These are phyloP conservation scores for Sylvietta virens DNA, from an alignment of 2,113 vertebrate genomes.

Conservation along the genomic window DNA sequence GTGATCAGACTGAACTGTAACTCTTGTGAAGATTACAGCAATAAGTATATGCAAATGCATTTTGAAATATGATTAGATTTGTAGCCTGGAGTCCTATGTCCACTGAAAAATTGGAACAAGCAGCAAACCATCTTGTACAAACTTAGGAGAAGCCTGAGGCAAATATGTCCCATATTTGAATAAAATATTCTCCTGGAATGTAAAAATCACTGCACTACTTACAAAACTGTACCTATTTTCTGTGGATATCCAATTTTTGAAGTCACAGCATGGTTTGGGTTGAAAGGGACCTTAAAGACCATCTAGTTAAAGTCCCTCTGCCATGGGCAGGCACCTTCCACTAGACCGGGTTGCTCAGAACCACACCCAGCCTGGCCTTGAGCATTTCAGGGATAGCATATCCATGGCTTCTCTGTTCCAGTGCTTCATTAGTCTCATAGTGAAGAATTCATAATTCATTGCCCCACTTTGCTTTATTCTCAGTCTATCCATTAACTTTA, in stretches of 20 bases:
- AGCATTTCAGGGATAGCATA: not conserved
- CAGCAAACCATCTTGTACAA: not conserved
- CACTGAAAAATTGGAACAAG: not conserved
- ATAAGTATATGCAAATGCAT: not conserved
- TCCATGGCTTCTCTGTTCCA: not conserved
- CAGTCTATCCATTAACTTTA: not conserved
- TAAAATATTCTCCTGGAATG: not conserved
- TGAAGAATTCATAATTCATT: not conserved
- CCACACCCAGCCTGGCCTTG: not conserved
- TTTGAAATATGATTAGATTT: not conserved
- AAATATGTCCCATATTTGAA: not conserved
- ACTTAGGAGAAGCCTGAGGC: not conserved
- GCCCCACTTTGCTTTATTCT: not conserved
- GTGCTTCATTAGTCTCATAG: not conserved
- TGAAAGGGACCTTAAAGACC: not conserved
- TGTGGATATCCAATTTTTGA: not conserved
- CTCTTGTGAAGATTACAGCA: not conserved
- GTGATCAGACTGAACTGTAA: not conserved
- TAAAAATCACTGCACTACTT: not conserved
- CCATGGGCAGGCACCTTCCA: too few relatives aligned
- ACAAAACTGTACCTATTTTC: not conserved
- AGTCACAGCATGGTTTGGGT: not conserved
- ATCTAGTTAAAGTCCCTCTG: not conserved
- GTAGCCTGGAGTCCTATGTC: not conserved
- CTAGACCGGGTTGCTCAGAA: not conserved